These are phyloP conservation scores for Zhengitettix transpicula DNA, from an alignment of 2,888 invertebrate species.

Conservation along the genomic window DNA sequence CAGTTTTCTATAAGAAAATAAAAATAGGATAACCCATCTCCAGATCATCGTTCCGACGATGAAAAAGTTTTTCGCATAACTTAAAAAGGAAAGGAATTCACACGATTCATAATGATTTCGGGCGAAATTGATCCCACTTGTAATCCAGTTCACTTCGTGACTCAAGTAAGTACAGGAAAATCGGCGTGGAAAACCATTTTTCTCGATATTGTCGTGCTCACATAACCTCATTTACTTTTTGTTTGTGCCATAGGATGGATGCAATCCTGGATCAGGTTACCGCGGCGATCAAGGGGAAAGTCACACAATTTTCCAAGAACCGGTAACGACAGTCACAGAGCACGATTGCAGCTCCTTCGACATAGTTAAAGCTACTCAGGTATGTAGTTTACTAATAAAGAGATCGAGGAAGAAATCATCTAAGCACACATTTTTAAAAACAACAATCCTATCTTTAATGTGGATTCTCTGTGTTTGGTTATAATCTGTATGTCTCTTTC, in stretches of 20 bases:
- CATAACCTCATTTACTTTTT: too few species aligned
- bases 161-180: constrained; percentile 9
- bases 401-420: not conserved
- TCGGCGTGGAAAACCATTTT: not conserved
- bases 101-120: not conserved
- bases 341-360: constrained; percentile 70
- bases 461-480: too few species aligned
- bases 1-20: too few species aligned
- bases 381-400: constrained; percentile 18
- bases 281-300: constrained; percentile 9
- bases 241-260: constrained; percentile 10
- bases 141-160: constrained; percentile 13
- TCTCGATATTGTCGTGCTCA: not conserved
- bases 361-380: constrained; percentile 88
- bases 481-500: too few species aligned
- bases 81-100: too few species aligned
- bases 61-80: too few species aligned
- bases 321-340: constrained; percentile 17
- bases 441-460: too few species aligned
- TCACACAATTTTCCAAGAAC: constrained; percentile 19
- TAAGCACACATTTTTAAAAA: not conserved
- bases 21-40: too few species aligned
- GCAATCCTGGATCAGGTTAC: constrained; percentile 12
- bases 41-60: too few species aligned
- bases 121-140: constrained; percentile 7